Evolutionary conservation across 2,797 vertebrate species (phyloP).

Genomic region (Percopsis omiscomaycus): DNA sequence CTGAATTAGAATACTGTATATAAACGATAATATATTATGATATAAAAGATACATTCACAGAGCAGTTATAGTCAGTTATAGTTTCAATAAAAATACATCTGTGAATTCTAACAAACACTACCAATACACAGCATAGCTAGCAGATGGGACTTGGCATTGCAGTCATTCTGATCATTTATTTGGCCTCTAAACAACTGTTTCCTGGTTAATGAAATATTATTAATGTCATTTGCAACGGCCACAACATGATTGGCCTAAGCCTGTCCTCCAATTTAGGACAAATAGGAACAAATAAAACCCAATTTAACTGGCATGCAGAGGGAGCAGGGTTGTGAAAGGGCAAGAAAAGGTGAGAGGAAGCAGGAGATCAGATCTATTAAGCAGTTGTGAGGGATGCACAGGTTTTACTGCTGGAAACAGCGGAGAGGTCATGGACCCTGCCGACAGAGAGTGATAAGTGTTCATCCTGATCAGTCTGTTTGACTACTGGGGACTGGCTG

Average conservation of each 20-base stretch:
- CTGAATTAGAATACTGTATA: neutral
- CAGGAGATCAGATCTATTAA: slow-evolving; percentile 37
- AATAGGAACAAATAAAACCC: slow-evolving; percentile 7
- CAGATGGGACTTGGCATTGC: too few species aligned
- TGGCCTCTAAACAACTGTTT: neutral
- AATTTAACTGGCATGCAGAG: slow-evolving; percentile 11
- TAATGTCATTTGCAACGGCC: neutral
- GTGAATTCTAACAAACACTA: slow-evolving; percentile 4
- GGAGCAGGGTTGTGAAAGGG: neutral
- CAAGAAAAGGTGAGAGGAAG: slow-evolving; percentile 17
- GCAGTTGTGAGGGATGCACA: slow-evolving; percentile 14
- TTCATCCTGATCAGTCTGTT: slow-evolving; percentile 32
- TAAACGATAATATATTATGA: neutral
- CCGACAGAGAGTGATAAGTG: slow-evolving; percentile 40
- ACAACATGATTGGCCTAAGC: neutral
- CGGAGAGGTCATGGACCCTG: slow-evolving; percentile 2
- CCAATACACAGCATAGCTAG: slow-evolving; percentile 9
- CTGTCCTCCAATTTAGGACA: slow-evolving; percentile 2
- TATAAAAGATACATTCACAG: neutral
- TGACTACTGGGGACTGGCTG: slow-evolving; percentile 14
- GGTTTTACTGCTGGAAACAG: slow-evolving; percentile 31
- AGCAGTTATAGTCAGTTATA: too few species aligned
- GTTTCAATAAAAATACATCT: neutral
- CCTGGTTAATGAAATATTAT: slow-evolving; percentile 4
- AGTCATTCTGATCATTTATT: neutral